These are phyloP conservation scores for Cyrtorhinus lividipennis DNA, from an alignment of 1,140 invertebrate species.

Conservation along the genomic window DNA sequence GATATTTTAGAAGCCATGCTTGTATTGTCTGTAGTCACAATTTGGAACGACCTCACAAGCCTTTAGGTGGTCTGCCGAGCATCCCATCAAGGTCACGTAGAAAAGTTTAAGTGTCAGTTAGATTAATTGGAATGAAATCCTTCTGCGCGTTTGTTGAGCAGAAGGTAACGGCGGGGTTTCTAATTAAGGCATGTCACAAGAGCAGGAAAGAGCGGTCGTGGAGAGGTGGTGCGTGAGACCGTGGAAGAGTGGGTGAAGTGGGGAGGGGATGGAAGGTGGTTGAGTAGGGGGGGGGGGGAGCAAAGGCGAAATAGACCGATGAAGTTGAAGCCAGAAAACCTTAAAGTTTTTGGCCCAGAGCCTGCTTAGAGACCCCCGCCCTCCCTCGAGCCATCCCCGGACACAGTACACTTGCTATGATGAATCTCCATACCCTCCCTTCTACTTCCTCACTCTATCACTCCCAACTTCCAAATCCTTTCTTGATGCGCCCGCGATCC, in stretches of 20 bases:
- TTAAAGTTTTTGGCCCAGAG: neutral
- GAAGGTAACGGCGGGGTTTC: neutral
- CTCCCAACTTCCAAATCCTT: neutral
- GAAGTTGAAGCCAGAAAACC: neutral
- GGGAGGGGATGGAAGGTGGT: neutral
- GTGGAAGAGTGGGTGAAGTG: too few species aligned
- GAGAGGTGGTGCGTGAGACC: neutral
- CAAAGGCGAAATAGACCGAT: constrained; percentile 1
- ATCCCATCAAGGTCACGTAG: neutral
- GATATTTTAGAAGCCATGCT: too few species aligned
- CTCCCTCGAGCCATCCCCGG: neutral
- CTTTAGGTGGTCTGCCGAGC: neutral
- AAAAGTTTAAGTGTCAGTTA: neutral
- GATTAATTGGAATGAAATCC: constrained; percentile 11
- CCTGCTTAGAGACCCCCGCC: neutral
- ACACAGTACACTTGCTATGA: constrained; percentile 1
- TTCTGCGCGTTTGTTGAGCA: constrained; percentile 3
- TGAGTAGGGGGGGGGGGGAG: neutral
- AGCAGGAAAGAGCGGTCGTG: neutral
- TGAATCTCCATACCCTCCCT: neutral
- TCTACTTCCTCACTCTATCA: neutral
- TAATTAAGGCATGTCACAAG: constrained; percentile 9
- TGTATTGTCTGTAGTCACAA: too few species aligned
- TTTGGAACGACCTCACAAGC: too few species aligned
- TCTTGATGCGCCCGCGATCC: constrained; percentile 1